Percentiles rank a stretch among this genome's conserved stretches.
Evolutionary conservation across 1,140 invertebrate genomes (phyloP).

Genomic region (Drosophila mayri): DNA sequence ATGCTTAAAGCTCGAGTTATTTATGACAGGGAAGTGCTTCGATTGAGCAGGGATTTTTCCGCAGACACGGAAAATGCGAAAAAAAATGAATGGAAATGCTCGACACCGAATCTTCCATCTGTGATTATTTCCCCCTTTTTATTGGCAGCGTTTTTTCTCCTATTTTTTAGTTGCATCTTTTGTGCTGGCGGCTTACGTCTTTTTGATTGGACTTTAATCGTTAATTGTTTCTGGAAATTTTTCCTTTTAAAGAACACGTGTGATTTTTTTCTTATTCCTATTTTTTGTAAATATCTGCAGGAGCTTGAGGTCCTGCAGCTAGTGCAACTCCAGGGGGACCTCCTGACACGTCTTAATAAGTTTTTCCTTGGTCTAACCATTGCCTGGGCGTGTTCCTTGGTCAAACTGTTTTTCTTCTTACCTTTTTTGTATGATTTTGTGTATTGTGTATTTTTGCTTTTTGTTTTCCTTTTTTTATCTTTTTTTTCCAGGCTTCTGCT

Average conservation of each 20-base stretch:
- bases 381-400: neutral
- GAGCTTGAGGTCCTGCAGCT: neutral
- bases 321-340: neutral
- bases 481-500: conserved; percentile 2
- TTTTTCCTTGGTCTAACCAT: conserved; percentile 5
- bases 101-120: neutral
- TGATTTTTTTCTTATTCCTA: neutral
- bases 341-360: conserved; percentile 19
- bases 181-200: neutral
- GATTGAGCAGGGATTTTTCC: conserved; percentile 31
- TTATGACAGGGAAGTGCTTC: conserved; percentile 34
- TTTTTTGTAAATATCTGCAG: neutral
- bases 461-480: neutral
- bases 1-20: conserved; percentile 52
- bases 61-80: neutral
- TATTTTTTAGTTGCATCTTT: neutral
- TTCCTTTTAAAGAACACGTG: neutral
- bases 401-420: conserved; percentile 8
- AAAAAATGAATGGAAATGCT: neutral
- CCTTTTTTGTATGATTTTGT: conserved; percentile 1
- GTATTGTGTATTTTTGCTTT: neutral
- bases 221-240: conserved; percentile 2
- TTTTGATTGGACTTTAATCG: conserved; percentile 13
- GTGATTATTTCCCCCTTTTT: conserved; percentile 13
- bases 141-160: neutral